phyloP scores from a whole-genome alignment of 2,113 vertebrate genomes.

The Hyla sarda region DNA sequence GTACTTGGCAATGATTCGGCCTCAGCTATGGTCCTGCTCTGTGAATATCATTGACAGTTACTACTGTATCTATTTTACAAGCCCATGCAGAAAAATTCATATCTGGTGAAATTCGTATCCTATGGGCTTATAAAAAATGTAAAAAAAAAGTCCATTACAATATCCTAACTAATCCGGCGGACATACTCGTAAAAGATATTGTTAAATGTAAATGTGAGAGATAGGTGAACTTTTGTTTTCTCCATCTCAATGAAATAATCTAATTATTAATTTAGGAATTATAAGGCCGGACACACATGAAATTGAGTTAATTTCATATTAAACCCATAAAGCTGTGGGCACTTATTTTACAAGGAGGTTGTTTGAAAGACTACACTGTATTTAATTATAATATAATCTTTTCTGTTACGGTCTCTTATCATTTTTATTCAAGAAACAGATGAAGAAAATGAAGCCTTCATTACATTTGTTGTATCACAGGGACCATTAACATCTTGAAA shows the following conservation, averaged over 20 bases:
- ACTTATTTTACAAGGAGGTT: constrained; percentile 7
- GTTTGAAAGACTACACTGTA: constrained; percentile 6
- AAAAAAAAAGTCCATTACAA: neutral
- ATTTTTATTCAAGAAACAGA: constrained; percentile 49
- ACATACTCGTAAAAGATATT: neutral
- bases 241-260: constrained; percentile 20
- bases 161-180: neutral
- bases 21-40: neutral
- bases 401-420: constrained; percentile 41
- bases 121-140: neutral
- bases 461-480: constrained; percentile 34
- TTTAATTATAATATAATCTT: constrained; percentile 46
- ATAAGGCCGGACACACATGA: constrained; percentile 24
- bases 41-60: neutral
- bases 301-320: constrained; percentile 29
- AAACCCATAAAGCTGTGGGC: constrained; percentile 35
- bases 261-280: constrained; percentile 24
- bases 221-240: constrained; percentile 19
- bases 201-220: neutral
- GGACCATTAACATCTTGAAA: constrained; percentile 42
- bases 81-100: neutral
- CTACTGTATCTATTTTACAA: neutral
- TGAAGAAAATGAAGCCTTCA: constrained; percentile 49
- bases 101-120: neutral
- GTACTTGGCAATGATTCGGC: neutral